Conservation (phyloP, 2,888 invertebrate genomes). For the Vannuccia rotundouncinata region DNA sequence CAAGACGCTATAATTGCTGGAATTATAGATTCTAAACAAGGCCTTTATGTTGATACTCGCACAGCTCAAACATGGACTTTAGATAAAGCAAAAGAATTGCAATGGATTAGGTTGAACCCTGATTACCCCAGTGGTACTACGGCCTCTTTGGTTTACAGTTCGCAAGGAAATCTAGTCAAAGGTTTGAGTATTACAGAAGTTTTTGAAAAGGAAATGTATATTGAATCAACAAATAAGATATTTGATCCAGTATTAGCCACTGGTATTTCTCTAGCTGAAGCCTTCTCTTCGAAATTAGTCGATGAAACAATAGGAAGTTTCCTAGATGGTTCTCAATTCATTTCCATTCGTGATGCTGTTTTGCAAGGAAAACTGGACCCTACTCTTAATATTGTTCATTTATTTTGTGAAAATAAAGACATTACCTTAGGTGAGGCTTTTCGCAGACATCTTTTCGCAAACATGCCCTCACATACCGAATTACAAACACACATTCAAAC, state of each 20-base stretch:
- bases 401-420: background rate
- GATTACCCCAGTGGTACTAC: background rate
- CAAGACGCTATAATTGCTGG: slow-evolving; percentile 1
- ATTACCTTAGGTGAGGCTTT: background rate
- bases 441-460: background rate
- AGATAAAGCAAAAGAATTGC: background rate
- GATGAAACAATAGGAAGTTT: background rate
- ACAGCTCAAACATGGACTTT: slow-evolving; percentile 6
- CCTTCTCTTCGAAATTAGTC: background rate
- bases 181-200: background rate
- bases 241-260: background rate
- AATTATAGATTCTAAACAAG: background rate
- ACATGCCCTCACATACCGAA: background rate
- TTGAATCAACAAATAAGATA: background rate
- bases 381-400: background rate
- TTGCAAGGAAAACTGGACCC: background rate
- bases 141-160: background rate
- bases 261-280: background rate
- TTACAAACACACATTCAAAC: background rate
- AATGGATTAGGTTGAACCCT: slow-evolving; percentile 4
- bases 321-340: background rate
- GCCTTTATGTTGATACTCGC: background rate
- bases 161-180: background rate
- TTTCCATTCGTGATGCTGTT: background rate
- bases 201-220: background rate